Evolutionary conservation across 2,113 vertebrate genomes (phyloP).

Genomic region (Greenwoodochromis staneri): DNA sequence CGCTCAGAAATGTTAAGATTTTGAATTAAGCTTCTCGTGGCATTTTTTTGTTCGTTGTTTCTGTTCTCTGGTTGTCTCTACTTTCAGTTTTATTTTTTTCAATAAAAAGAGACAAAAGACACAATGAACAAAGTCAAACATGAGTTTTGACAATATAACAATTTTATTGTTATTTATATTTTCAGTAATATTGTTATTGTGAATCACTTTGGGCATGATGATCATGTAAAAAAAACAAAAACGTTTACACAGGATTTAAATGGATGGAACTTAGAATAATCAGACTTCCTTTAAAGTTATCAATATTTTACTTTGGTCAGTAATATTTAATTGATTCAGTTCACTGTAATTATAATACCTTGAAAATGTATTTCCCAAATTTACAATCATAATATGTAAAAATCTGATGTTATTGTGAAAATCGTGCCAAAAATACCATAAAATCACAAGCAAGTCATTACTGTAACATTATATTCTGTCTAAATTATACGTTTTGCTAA

Average conservation of each 20-base stretch:
- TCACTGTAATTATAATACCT: not conserved
- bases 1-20: not conserved
- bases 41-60: not conserved
- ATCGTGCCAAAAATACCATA: not conserved
- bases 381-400: not conserved
- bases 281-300: not conserved
- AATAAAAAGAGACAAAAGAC: not conserved
- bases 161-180: not conserved
- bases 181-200: not conserved
- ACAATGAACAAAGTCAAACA: not conserved
- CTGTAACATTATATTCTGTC: not conserved
- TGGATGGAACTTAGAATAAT: not conserved
- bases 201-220: rapidly evolving
- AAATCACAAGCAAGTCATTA: rapidly evolving
- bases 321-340: not conserved
- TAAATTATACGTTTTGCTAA: rapidly evolving
- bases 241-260: not conserved
- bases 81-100: not conserved
- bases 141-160: not conserved
- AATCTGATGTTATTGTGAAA: rapidly evolving
- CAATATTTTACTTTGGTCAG: not conserved
- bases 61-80: not conserved
- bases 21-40: rapidly evolving
- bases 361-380: not conserved
- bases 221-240: not conserved